phyloP scores from a whole-genome alignment of 2,888 invertebrate genomes.

The Tinea semifulvella region DNA sequence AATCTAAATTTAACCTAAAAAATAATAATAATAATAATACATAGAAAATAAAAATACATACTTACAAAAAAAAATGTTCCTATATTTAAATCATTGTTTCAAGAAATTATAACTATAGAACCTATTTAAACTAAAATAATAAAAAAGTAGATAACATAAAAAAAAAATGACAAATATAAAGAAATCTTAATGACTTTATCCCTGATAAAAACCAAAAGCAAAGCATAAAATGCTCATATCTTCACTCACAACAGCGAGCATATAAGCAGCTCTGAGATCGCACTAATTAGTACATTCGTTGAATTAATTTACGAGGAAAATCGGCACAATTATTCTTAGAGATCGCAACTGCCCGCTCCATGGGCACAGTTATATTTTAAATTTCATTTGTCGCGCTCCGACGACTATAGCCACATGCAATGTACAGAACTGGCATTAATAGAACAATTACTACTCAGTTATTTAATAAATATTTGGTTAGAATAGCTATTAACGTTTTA shows the following conservation, averaged over 20 bases:
- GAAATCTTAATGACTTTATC: too few species aligned
- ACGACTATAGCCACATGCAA: slow-evolving; percentile 23
- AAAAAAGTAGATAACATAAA: too few species aligned
- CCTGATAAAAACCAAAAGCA: neutral
- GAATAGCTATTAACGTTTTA: neutral
- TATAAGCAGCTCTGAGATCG: neutral
- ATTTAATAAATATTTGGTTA: neutral
- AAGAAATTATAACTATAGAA: too few species aligned
- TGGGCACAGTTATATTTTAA: slow-evolving; percentile 45
- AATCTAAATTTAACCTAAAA: too few species aligned
- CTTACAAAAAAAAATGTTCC: too few species aligned
- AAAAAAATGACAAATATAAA: too few species aligned
- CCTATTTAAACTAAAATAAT: too few species aligned
- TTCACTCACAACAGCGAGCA: neutral
- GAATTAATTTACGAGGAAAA: slow-evolving; percentile 28
- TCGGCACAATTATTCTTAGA: slow-evolving; percentile 45
- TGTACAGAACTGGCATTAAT: slow-evolving; percentile 7
- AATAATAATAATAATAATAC: too few species aligned
- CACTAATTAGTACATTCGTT: slow-evolving; percentile 12
- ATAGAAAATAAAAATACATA: too few species aligned
- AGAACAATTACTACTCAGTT: neutral
- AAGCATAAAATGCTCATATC: neutral
- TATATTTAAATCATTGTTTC: too few species aligned
- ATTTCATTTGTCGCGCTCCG: slow-evolving; percentile 47
- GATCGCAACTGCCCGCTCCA: slow-evolving; percentile 26